Conservation (phyloP, 2,797 vertebrate species). For the Myripristis jacobus region DNA sequence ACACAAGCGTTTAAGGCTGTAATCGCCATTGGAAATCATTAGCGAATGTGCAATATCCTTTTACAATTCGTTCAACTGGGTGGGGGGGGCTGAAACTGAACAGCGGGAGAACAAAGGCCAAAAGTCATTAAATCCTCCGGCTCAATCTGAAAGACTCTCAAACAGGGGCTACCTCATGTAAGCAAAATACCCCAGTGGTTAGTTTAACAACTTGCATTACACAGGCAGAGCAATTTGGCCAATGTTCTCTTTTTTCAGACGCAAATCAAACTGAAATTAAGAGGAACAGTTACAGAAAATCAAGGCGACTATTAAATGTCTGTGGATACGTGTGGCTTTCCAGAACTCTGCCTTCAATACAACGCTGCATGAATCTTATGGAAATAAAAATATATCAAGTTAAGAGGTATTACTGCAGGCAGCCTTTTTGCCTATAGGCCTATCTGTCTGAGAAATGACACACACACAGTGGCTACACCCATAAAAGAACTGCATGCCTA, state of each 20-base stretch:
- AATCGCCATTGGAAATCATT: conserved; percentile 82
- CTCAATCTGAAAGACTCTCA: conserved; percentile 75
- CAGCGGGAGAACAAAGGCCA: conserved; percentile 70
- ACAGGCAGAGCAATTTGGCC: conserved; percentile 71
- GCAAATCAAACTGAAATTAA: conserved; percentile 77
- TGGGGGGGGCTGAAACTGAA: conserved; percentile 74
- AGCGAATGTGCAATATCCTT: conserved; percentile 79
- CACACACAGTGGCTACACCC: neutral
- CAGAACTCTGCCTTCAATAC: conserved; percentile 58
- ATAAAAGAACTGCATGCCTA: neutral
- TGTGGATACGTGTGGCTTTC: conserved; percentile 33
- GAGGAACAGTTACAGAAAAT: conserved; percentile 67
- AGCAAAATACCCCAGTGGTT: conserved; percentile 77
- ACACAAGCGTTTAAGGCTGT: conserved; percentile 62
- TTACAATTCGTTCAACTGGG: conserved; percentile 73
- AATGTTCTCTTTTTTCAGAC: conserved; percentile 50
- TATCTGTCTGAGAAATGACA: conserved; percentile 12
- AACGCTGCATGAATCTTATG: conserved; percentile 54
- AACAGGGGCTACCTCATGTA: conserved; percentile 75
- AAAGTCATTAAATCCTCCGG: conserved; percentile 73
- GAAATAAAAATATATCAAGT: conserved; percentile 60
- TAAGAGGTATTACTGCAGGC: conserved; percentile 29
- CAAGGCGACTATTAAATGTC: conserved; percentile 65
- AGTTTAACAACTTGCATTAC: conserved; percentile 75
- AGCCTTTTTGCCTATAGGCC: conserved; percentile 10